Conservation (phyloP, 2,888 invertebrate genomes). For the Himalopsyche tibetana region DNA sequence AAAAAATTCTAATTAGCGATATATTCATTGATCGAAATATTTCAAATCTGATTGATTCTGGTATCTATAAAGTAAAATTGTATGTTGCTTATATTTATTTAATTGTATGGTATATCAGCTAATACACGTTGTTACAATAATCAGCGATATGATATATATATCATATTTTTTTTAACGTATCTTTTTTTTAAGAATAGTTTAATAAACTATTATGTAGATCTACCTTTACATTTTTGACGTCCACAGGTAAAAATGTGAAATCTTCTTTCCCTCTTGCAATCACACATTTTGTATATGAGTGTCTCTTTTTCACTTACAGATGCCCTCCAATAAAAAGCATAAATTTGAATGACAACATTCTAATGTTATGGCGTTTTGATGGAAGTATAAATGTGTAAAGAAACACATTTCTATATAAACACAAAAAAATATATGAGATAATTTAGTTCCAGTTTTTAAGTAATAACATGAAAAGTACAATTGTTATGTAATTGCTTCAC, state of each 20-base stretch:
- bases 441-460: neutral
- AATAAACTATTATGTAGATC: neutral
- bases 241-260: neutral
- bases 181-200: neutral
- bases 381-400: slow-evolving; percentile 6
- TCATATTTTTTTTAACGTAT: too few species aligned
- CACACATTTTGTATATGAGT: neutral
- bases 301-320: slow-evolving; percentile 8
- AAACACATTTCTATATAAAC: neutral
- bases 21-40: too few species aligned
- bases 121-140: too few species aligned
- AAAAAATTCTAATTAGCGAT: too few species aligned
- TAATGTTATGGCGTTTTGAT: neutral
- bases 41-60: too few species aligned
- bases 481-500: too few species aligned
- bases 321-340: slow-evolving; percentile 1
- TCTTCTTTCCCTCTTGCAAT: neutral
- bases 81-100: too few species aligned
- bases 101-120: too few species aligned
- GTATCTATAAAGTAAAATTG: too few species aligned
- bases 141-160: too few species aligned
- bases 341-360: slow-evolving; percentile 30
- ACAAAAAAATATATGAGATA: neutral
- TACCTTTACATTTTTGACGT: neutral
- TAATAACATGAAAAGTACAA: neutral